Base-by-base conservation (phyloP, 2,113 vertebrate genomes). In the Chloroceryle aenea region DNA sequence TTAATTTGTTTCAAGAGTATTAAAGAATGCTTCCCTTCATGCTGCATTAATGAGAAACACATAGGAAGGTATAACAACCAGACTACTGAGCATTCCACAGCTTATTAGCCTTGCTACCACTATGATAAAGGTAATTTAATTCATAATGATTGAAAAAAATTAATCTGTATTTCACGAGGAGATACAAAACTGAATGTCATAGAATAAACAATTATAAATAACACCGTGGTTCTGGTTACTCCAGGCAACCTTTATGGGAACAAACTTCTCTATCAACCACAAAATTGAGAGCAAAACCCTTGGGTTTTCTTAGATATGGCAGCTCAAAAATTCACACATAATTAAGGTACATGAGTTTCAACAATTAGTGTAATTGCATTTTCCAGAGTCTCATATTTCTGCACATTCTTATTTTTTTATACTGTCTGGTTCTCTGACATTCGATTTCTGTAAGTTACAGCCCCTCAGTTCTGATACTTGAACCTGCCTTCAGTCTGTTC, bases 401-500 rank as follows among this genome's bases (percentile, higher is more conserved):
- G n/a, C 87, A 82, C 42, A 87, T 19, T 94, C 87, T 78, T 94
- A 29, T 16, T 80, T 86, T 27, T 69, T 45, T 10, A 20, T 4
- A 58, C 81, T 47, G 30, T 89, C 95, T 48, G 63, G 52, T 32
- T 93, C 84, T 55, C 73, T 52, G 8, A 11, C 4, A 17, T 73
- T 88, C 71, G 73, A 89, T 90, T 91, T 12, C 53, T 93, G 42
- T 82, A 90, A 50, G 18, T 25, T 50, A 91, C 50, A 26, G 83
- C 8, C 4, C 62, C 62, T 61, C 71, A 66, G 14, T 75, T 90
- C 42, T 72, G 14, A 58, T 66, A 67, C n/a, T 58, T 17, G 27
- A 96, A 96, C 14, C 8, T 79, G 29, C 78, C 90, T 81, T 95
- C 93, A 7, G 80, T 82, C 30, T 95, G 61, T 32, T 67, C 10